Percentiles rank a stretch among this genome's conserved stretches.
Evolutionary conservation across 1,140 invertebrate genomes (phyloP).

Genomic region (Ips nitidus): DNA sequence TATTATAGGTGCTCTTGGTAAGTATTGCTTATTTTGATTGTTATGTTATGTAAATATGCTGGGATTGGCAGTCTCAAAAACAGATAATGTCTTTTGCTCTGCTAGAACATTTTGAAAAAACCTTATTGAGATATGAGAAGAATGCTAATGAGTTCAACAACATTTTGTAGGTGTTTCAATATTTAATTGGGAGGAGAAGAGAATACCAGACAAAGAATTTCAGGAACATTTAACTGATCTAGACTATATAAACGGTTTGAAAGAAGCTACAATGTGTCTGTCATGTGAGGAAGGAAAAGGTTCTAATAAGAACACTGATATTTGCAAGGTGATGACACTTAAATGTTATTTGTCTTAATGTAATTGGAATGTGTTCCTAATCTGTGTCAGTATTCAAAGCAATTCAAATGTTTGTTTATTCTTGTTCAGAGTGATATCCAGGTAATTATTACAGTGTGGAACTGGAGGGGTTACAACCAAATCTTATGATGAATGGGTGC

Average conservation of each 20-base stretch:
- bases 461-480: slow-evolving; percentile 28
- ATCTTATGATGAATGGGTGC: slow-evolving; percentile 66
- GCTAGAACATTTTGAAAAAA: too few relatives aligned
- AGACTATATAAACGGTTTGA: slow-evolving; percentile 56
- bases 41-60: not conserved
- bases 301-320: slow-evolving; percentile 22
- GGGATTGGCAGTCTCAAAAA: not conserved
- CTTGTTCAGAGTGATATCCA: too few relatives aligned
- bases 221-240: slow-evolving; percentile 56
- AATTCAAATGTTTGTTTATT: too few relatives aligned
- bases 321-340: slow-evolving; percentile 21
- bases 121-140: too few relatives aligned
- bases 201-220: slow-evolving; percentile 58
- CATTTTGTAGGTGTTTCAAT: slow-evolving; percentile 38
- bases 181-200: slow-evolving; percentile 60
- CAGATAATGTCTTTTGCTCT: too few relatives aligned
- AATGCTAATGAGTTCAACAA: too few relatives aligned
- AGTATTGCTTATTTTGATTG: slow-evolving; percentile 11
- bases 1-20: slow-evolving; percentile 52
- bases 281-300: slow-evolving; percentile 42
- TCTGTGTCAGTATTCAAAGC: too few relatives aligned
- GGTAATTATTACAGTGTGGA: slow-evolving; percentile 23
- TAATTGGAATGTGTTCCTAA: too few relatives aligned
- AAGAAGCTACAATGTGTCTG: slow-evolving; percentile 58
- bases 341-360: too few relatives aligned